Base-by-base conservation (phyloP, 2,797 vertebrate species). In the Pampus argenteus region DNA sequence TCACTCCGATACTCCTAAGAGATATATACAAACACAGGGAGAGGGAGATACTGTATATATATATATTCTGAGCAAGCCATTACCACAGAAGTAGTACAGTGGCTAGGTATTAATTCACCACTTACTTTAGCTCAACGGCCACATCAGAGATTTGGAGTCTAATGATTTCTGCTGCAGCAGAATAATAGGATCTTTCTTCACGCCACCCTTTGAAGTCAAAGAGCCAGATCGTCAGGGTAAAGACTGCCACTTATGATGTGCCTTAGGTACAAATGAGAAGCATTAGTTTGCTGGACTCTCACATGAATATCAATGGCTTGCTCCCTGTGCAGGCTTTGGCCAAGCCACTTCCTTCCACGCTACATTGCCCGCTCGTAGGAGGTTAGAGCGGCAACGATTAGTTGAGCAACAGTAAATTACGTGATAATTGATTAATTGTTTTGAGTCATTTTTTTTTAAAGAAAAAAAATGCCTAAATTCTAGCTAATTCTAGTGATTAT, bases 181-280 rank as follows among this genome's bases (percentile, higher is more conserved):
- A 85, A 92, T 88, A 92, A 92, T 84, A 87, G 85, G 82, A 91
- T 88, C 79, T 86, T 90, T 88, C 86, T 91, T 84, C 81, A 84
- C 58, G 57, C 65, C 74, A 71, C 66, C 64, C 86, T 92, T 92
- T 92, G 90, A 92, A 91, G 92, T 90, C 87, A 86, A 87, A 88
- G 77, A 85, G 83, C 69, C 90, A 74, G 79, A 90, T 88, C 55
- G 63, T 82, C 78, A 34, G 83, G 80, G 80, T 88, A 90, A 92
- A 92, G 89, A 88, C 86, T 70, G 76, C 74, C 82, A 89, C 78
- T 92, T 88, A 91, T 89, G 81, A 91, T 88, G 76, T 88, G 87
- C 89, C 86, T 83, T 82, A 88, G 86, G 85, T 90, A 88, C 74
- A 93, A 91, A 91, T 86, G 87, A 87, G 87, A 84, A 62, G 74